A percentile compares a stretch with the other conserved stretches of the same genome.
Evolutionary conservation across 2,113 vertebrate species (phyloP).

Genomic region (Garra rufa): DNA sequence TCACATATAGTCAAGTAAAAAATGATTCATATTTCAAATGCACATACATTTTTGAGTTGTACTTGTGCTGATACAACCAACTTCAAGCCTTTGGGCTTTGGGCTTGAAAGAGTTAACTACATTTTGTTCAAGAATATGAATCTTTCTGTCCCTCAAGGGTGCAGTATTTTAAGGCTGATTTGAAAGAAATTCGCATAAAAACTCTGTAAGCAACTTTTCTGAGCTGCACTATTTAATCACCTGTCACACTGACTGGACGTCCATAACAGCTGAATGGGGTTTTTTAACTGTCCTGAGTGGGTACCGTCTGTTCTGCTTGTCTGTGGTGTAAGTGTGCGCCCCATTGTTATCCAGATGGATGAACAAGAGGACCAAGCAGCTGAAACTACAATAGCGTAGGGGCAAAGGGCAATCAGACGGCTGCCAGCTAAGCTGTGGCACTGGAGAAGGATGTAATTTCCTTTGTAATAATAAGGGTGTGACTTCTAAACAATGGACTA

Average conservation of each 20-base stretch:
- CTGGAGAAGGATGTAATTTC: conserved; percentile 62
- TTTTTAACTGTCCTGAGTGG: neutral
- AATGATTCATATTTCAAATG: neutral
- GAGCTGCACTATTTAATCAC: neutral
- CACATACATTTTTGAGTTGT: neutral
- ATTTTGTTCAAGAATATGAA: neutral
- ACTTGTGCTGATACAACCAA: neutral
- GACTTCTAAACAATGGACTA: conserved; percentile 69
- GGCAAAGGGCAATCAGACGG: conserved; percentile 71
- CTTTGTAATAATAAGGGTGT: conserved; percentile 73
- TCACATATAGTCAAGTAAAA: neutral
- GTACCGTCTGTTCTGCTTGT: neutral
- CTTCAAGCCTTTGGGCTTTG: neutral
- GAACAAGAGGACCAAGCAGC: conserved; percentile 61
- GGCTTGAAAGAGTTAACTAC: neutral
- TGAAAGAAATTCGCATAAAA: neutral
- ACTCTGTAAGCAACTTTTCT: neutral
- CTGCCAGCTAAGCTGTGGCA: conserved; percentile 54
- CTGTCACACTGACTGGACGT: conserved; percentile 4
- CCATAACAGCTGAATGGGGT: neutral
- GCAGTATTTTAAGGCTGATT: neutral
- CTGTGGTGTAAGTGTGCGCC: conserved; percentile 27
- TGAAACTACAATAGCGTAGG: conserved; percentile 68
- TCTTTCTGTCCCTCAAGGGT: neutral
- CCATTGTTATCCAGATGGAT: conserved; percentile 40